A percentile compares a stretch with the other conserved stretches of the same genome.
Conservation (phyloP, 92 coral and sea anemone species). For the Muricea muricata region DNA sequence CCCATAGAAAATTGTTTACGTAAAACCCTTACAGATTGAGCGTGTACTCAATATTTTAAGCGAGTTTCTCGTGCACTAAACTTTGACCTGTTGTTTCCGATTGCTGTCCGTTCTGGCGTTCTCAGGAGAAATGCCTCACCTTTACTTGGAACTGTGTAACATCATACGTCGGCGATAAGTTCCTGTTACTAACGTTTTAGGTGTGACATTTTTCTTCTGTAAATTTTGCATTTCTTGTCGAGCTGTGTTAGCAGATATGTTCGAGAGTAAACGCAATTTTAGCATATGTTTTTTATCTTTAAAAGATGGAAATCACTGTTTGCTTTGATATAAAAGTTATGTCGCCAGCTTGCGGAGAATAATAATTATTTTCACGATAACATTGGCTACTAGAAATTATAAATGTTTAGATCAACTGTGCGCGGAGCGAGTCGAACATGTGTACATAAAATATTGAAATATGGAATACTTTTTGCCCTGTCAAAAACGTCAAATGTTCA, state of each 20-base stretch:
- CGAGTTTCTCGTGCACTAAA: neutral
- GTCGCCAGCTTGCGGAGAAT: neutral
- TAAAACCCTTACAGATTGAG: neutral
- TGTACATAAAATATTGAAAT: neutral
- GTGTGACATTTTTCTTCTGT: no score
- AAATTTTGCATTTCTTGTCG: no score
- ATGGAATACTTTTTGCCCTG: no score
- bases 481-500: no score
- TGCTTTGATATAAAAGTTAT: neutral
- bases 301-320: neutral
- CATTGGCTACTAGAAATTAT: neutral
- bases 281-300: neutral
- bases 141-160: neutral
- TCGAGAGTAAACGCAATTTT: neutral
- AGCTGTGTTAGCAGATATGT: neutral
- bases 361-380: neutral
- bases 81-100: slow-evolving; percentile 15
- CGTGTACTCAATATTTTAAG: neutral
- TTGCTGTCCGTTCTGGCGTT: neutral
- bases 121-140: no score
- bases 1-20: neutral
- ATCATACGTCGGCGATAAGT: neutral
- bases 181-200: no score
- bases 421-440: no score
- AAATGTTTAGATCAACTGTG: no score